Percentiles rank a stretch among this genome's conserved stretches.
Evolutionary conservation across 2,797 vertebrate genomes (phyloP).

Genomic region (Triplophysa bombifrons): DNA sequence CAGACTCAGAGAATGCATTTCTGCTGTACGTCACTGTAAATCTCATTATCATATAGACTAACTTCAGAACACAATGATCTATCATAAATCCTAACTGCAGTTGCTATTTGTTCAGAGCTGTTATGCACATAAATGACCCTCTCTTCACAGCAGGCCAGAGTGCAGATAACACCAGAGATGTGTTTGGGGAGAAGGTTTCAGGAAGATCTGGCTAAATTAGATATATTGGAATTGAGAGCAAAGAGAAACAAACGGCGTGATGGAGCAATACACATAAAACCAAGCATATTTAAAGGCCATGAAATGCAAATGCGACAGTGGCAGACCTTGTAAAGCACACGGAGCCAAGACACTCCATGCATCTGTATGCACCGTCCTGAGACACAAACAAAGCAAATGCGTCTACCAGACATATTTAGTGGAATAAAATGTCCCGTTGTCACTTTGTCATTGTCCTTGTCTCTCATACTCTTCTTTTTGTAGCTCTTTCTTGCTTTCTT

Average conservation of each 20-base stretch:
- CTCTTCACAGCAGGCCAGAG: conserved; percentile 16
- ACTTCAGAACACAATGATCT: conserved; percentile 25
- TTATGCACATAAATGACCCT: conserved; percentile 41
- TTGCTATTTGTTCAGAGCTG: conserved; percentile 39
- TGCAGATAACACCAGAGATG: conserved; percentile 14
- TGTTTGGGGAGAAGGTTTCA: conserved; percentile 35
- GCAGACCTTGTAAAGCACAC: conserved; percentile 36
- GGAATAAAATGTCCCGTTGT: conserved; percentile 12
- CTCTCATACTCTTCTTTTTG: background rate
- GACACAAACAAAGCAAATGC: conserved; percentile 35
- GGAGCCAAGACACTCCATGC: conserved; percentile 5
- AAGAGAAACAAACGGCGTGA: conserved; percentile 25
- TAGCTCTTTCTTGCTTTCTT: background rate
- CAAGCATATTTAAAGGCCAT: conserved; percentile 42
- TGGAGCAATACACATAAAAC: conserved; percentile 26
- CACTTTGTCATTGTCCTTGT: background rate
- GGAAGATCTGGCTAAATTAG: conserved; percentile 42
- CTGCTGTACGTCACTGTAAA: conserved; percentile 15
- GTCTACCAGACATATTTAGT: conserved; percentile 34
- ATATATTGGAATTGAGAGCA: conserved; percentile 30
- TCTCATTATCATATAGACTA: conserved; percentile 41
- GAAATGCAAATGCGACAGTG: conserved; percentile 53
- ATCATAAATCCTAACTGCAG: conserved; percentile 36
- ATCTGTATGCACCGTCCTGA: conserved; percentile 37
- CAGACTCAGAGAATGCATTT: background rate